Percentiles rank a stretch among this genome's conserved stretches.
Conservation (phyloP, 2,797 vertebrate species). For the Macroramphosus scolopax region DNA sequence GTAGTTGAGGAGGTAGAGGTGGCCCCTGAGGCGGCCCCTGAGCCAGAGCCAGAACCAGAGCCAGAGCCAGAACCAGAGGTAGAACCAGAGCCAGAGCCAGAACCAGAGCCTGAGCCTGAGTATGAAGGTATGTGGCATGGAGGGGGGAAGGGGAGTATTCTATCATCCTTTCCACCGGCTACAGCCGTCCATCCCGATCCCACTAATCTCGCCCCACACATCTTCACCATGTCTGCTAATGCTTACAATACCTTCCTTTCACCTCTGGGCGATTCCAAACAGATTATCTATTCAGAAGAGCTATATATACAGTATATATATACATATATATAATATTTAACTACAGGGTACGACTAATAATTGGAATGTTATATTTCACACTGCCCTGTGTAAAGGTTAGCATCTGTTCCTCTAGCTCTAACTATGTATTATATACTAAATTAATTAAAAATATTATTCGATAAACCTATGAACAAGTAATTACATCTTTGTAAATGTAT, state of each 20-base stretch:
- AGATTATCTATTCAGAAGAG: too few species aligned
- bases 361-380: too few species aligned
- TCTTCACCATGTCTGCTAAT: constrained; percentile 42
- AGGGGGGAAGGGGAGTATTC: constrained; percentile 57
- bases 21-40: constrained; percentile 46
- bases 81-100: constrained; percentile 52
- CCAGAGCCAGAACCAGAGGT: constrained; percentile 53
- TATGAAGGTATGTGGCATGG: constrained; percentile 83
- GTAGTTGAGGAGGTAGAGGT: constrained; percentile 65
- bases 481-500: too few species aligned
- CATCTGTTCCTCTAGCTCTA: too few species aligned
- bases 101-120: constrained; percentile 72
- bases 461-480: too few species aligned
- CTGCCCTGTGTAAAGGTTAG: too few species aligned
- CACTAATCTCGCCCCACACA: constrained; percentile 35
- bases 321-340: too few species aligned
- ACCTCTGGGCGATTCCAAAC: constrained; percentile 39
- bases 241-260: constrained; percentile 61
- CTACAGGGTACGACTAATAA: too few species aligned
- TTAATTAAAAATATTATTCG: too few species aligned
- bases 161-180: constrained; percentile 64
- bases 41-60: constrained; percentile 61
- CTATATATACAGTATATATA: too few species aligned
- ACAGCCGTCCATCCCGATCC: constrained; percentile 44
- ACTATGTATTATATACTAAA: too few species aligned